Base-by-base conservation (phyloP, 1,140 invertebrate genomes). In the Pachyrhynchus sulphureomaculatus region DNA sequence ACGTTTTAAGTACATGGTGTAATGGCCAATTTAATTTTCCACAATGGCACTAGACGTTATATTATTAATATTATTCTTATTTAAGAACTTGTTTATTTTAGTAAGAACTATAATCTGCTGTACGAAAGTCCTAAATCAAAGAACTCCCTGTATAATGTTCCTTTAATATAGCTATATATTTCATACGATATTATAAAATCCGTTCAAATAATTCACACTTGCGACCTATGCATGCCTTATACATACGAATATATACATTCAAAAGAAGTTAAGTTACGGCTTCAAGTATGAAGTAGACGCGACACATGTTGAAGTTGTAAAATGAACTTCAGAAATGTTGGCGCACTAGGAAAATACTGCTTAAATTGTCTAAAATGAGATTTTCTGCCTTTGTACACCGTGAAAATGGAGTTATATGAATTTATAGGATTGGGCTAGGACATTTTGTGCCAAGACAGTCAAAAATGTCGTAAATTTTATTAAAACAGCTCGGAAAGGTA, bases 221-320 rank as follows among this genome's bases (percentile, higher is more conserved):
- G 48, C n/a, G 13, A 21, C 29, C 18, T 36, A 23, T 48, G 24
- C 45, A 48, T 48, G 24, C 23, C 21, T 32, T 23, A 21, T 24
- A 45, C 42, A 45, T 10, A 48, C 24, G 45, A 26, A 48, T 48
- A 48, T 48, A 48, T 26, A 23, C 29, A 32, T 26, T 29, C 24
- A 12, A 48, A 48, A 44, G 44, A 29, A 45, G 44, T 6, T 49
- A 36, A 52, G 51, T 54, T 56, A 56, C 41, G 41, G 21, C 15
- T 29, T 15, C 39, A 24, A 53, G 26, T 29, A 39, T 18, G 45
- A 32, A 39, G 36, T 12, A 56, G 26, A 45, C 15, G 53, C 53
- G 53, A 56, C 53, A 56, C 37, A 56, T 56, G 53, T 56, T 56
- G 53, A 29, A 56, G 53, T 56, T 56, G 53, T 56, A 56, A 56